Conservation (phyloP, 1,140 invertebrate species). For the Platyscapa corneri region DNA sequence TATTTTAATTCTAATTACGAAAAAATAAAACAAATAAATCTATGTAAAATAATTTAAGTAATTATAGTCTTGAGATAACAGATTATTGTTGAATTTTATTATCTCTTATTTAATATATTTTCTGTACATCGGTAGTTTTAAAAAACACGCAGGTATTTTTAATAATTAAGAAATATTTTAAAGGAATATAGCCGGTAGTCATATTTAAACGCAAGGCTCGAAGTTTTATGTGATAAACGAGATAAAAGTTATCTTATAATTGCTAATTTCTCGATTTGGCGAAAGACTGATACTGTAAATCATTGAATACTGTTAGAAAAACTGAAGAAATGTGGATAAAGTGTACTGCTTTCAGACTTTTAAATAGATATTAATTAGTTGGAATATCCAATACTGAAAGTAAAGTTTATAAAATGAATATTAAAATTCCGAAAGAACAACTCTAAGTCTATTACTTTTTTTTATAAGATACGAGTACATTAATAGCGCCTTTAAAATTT, state of each 20-base stretch:
- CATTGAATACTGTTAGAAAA: background rate
- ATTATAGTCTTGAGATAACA: too few species aligned
- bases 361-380: background rate
- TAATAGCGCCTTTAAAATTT: background rate
- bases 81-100: too few species aligned
- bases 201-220: background rate
- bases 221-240: background rate
- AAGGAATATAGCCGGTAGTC: background rate
- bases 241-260: background rate
- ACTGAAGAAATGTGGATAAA: background rate
- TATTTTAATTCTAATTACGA: too few species aligned
- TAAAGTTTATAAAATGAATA: slow-evolving; percentile 4
- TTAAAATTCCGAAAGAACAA: slow-evolving; percentile 9
- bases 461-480: background rate
- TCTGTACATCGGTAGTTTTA: background rate
- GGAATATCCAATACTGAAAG: background rate
- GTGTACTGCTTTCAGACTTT: background rate
- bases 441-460: background rate
- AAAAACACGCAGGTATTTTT: background rate
- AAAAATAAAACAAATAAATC: background rate
- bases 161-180: background rate
- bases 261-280: background rate
- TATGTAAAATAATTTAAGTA: background rate
- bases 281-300: background rate
- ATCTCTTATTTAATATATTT: too few species aligned